Percentiles rank a stretch among this genome's conserved stretches.
Conservation (phyloP, 2,888 invertebrate species). For the Proisotoma minuta region DNA sequence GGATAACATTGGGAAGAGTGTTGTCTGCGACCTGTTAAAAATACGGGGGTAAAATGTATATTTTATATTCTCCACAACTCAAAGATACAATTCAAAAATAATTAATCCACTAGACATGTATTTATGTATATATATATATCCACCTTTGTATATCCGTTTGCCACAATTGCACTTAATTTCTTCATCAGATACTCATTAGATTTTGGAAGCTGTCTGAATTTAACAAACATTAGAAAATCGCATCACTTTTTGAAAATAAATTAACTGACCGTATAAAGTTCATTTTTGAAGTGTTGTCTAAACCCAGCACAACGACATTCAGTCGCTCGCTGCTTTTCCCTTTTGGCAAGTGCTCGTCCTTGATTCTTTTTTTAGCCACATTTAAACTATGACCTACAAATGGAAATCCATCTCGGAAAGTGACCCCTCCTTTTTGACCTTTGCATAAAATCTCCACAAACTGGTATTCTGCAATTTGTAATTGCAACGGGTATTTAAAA, state of each 20-base stretch:
- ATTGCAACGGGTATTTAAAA: too few relatives aligned
- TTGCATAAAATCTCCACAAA: too few relatives aligned
- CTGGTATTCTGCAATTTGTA: too few relatives aligned
- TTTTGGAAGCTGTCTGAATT: neutral
- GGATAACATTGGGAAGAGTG: slow-evolving; percentile 83
- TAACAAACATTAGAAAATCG: neutral
- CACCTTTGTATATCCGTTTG: slow-evolving; percentile 87
- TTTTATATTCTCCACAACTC: too few relatives aligned
- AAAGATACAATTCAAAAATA: too few relatives aligned
- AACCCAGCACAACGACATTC: slow-evolving; percentile 6
- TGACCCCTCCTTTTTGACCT: too few relatives aligned
- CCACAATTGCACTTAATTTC: slow-evolving; percentile 64
- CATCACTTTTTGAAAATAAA: neutral
- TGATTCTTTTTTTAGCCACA: too few relatives aligned
- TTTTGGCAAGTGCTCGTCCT: slow-evolving; percentile 6
- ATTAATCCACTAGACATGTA: too few relatives aligned
- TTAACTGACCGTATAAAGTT: slow-evolving; percentile 44
- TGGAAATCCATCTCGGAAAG: too few relatives aligned
- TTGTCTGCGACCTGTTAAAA: slow-evolving; percentile 73
- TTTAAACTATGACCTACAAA: slow-evolving; percentile 12
- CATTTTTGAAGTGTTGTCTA: slow-evolving; percentile 50
- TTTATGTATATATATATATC: neutral
- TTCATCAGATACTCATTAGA: slow-evolving; percentile 59
- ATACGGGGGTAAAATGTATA: too few relatives aligned
- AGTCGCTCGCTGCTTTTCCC: neutral